A percentile compares a stretch with the other conserved stretches of the same genome.
phyloP scores from a whole-genome alignment of 2,113 vertebrate species.

The Rhinogobius similis region DNA sequence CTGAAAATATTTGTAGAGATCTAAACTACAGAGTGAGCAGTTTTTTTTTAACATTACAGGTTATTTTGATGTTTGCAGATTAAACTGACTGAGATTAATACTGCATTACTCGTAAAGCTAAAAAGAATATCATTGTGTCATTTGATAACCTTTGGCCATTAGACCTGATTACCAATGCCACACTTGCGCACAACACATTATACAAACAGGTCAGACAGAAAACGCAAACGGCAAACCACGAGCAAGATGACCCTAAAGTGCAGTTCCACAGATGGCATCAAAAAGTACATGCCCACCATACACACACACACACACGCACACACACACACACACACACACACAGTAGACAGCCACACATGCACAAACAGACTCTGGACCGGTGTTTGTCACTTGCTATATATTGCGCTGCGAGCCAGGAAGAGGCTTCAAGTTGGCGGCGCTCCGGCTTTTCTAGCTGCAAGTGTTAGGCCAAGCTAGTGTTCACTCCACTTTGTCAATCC shows the following conservation, averaged over 20 bases:
- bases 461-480: conserved; percentile 74
- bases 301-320: not conserved
- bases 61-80: too few relatives aligned
- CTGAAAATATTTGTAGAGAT: too few relatives aligned
- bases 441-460: conserved; percentile 76
- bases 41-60: too few relatives aligned
- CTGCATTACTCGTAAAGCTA: too few relatives aligned
- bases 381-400: conserved; percentile 79
- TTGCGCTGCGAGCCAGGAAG: conserved; percentile 72
- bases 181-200: not conserved
- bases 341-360: conserved; percentile 19
- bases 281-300: conserved; percentile 13
- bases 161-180: not conserved
- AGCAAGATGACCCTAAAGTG: not conserved
- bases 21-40: too few relatives aligned
- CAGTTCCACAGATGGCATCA: conserved; percentile 27
- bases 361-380: conserved; percentile 68
- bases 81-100: too few relatives aligned
- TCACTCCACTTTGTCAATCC: conserved; percentile 78
- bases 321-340: too few relatives aligned
- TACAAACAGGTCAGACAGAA: not conserved
- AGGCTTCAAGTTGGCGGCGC: conserved; percentile 67
- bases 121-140: not conserved
- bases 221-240: not conserved
- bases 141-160: too few relatives aligned